A percentile compares a stretch with the other conserved stretches of the same genome.
Evolutionary conservation across 2,797 vertebrate genomes (phyloP).

Genomic region (Intellagama lesueurii): DNA sequence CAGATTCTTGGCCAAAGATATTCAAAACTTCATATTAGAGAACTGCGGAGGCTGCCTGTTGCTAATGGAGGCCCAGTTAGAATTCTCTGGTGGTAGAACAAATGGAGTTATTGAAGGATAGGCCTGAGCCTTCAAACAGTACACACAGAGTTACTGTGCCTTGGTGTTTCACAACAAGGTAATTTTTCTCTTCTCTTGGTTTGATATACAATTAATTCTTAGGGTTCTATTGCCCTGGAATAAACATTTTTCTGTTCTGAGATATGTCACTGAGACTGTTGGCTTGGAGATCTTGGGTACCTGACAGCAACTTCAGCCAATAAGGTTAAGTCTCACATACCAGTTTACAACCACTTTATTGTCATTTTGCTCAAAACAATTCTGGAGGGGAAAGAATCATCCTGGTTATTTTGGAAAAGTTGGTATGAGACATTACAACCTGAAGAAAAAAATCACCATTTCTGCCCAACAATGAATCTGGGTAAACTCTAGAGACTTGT

Average conservation of each 20-base stretch:
- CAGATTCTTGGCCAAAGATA: not conserved
- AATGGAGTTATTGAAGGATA: constrained; percentile 29
- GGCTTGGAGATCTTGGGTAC: not conserved
- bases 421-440: constrained; percentile 87
- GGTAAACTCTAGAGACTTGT: constrained; percentile 92
- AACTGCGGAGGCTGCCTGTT: fast-evolving
- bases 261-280: not conserved
- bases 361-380: too few relatives aligned
- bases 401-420: constrained; percentile 89
- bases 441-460: constrained; percentile 85
- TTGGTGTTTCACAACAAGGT: constrained; percentile 24
- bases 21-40: constrained; percentile 6
- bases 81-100: constrained; percentile 11
- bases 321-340: too few relatives aligned
- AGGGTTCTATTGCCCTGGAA: not conserved
- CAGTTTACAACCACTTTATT: too few relatives aligned
- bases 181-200: constrained; percentile 13
- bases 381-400: constrained; percentile 74
- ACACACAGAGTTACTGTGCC: constrained; percentile 13
- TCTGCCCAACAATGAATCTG: constrained; percentile 87
- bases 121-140: constrained; percentile 22
- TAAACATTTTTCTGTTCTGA: not conserved
- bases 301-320: too few relatives aligned
- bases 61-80: not conserved
- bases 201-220: not conserved